Percentiles rank a stretch among this genome's conserved stretches.
Evolutionary conservation across 2,113 vertebrate genomes (phyloP).

Genomic region (Dasypus novemcinctus): DNA sequence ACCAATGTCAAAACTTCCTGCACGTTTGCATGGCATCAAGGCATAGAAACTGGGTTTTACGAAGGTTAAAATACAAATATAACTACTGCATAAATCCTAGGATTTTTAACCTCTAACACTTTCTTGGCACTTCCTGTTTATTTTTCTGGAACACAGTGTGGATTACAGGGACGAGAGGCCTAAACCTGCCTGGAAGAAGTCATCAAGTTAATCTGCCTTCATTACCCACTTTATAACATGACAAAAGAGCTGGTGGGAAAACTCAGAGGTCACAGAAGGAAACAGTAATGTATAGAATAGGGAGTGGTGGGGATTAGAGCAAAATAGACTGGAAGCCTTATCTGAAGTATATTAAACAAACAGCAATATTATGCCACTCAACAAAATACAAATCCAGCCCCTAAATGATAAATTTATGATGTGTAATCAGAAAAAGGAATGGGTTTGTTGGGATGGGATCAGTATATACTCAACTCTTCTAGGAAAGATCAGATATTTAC

Average conservation of each 20-base stretch:
- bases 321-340: neutral
- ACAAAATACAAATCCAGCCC: neutral
- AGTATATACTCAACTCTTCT: neutral
- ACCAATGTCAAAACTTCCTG: neutral
- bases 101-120: neutral
- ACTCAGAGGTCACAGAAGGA: neutral
- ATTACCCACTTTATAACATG: neutral
- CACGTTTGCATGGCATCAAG: neutral
- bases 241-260: neutral
- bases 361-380: neutral
- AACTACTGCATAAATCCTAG: neutral
- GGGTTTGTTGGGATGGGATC: neutral
- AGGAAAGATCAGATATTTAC: neutral
- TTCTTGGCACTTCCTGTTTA: neutral
- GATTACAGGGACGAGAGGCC: neutral
- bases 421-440: neutral
- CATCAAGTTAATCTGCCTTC: neutral
- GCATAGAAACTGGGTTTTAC: neutral
- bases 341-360: neutral
- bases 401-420: neutral
- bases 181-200: neutral
- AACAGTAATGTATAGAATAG: neutral
- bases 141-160: slow-evolving; percentile 2
- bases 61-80: neutral
- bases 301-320: neutral